These are phyloP conservation scores for Tipula confusa DNA, from an alignment of 2,888 invertebrate species.

Conservation along the genomic window DNA sequence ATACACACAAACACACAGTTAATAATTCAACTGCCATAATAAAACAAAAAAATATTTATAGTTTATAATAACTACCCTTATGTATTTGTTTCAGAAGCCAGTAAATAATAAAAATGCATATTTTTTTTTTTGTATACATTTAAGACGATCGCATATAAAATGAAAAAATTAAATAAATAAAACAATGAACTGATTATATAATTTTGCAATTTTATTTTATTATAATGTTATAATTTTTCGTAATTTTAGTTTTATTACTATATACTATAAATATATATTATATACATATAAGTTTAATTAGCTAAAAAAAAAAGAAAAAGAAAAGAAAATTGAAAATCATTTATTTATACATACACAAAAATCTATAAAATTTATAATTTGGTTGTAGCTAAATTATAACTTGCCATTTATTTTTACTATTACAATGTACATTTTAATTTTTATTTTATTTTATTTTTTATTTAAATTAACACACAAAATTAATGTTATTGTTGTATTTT, in stretches of 20 bases:
- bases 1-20: neutral
- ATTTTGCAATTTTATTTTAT: constrained; percentile 27
- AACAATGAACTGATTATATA: constrained; percentile 25
- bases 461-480: neutral
- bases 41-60: neutral
- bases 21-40: neutral
- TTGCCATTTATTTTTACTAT: neutral
- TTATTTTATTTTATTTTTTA: neutral
- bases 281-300: neutral
- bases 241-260: neutral
- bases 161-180: neutral
- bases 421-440: neutral
- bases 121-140: neutral
- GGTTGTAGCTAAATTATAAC: constrained; percentile 27
- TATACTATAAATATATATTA: neutral
- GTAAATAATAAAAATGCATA: neutral
- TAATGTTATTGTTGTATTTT: constrained; percentile 20
- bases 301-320: neutral
- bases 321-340: neutral
- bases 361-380: constrained; percentile 12
- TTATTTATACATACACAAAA: constrained; percentile 16
- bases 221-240: neutral
- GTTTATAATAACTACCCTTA: neutral
- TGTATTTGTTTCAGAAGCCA: neutral
- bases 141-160: neutral